These are phyloP conservation scores for Leucozona laternaria DNA, from an alignment of 2,888 invertebrate genomes.

Conservation along the genomic window DNA sequence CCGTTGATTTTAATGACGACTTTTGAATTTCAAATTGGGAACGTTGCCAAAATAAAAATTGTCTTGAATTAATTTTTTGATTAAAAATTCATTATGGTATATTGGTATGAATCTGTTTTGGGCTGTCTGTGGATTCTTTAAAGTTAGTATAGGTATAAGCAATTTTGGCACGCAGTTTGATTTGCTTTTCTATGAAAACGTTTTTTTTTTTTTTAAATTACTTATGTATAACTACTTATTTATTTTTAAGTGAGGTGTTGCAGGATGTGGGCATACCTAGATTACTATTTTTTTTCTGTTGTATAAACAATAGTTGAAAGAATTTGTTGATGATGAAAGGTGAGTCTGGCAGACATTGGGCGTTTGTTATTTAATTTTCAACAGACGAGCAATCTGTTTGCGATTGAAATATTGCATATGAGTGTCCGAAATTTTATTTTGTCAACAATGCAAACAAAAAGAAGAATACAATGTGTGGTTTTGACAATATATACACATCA, in stretches of 20 bases:
- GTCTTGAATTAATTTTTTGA: conserved; percentile 12
- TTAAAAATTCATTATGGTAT: conserved; percentile 46
- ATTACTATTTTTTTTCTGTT: not conserved
- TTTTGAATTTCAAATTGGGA: conserved; percentile 50
- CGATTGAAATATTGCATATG: not conserved
- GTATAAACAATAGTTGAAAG: conserved; percentile 3
- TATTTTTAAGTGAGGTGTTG: conserved; percentile 32
- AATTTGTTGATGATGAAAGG: conserved; percentile 3
- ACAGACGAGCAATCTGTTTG: not conserved
- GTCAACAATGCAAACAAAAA: conserved; percentile 4
- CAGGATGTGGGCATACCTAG: conserved; percentile 1
- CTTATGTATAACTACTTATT: not conserved
- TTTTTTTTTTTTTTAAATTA: conserved; percentile 1
- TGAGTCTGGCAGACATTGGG: conserved; percentile 13
- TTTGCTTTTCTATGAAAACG: not conserved
- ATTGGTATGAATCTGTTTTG: conserved; percentile 5
- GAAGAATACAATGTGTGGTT: conserved; percentile 3
- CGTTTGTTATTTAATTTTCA: conserved; percentile 15
- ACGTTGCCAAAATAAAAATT: conserved; percentile 50
- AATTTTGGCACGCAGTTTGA: conserved; percentile 30
- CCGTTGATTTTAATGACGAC: conserved; percentile 44
- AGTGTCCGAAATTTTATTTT: not conserved
- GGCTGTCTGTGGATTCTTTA: conserved; percentile 16
- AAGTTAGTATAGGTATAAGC: conserved; percentile 5
- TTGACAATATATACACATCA: not conserved